phyloP scores from a whole-genome alignment of 2,113 vertebrate genomes.

The Arothron firmamentum region DNA sequence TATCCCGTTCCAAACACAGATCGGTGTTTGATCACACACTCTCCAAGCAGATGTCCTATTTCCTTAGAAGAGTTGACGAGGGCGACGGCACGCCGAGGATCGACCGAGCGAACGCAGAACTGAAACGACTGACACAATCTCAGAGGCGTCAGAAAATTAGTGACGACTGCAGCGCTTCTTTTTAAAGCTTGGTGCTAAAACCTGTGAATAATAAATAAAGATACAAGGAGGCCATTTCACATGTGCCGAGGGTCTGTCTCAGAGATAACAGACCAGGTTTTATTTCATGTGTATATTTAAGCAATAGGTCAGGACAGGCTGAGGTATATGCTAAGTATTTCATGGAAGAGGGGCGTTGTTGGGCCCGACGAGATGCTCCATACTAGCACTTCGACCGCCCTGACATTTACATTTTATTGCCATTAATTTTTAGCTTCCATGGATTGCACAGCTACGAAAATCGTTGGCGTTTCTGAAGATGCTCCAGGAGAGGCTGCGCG shows the following conservation, averaged over 20 bases:
- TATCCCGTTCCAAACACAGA: slow-evolving; percentile 26
- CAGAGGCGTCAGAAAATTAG: not conserved
- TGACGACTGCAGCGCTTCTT: not conserved
- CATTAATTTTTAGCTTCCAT: no score
- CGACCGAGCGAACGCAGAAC: slow-evolving; percentile 18
- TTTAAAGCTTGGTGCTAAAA: slow-evolving; percentile 7
- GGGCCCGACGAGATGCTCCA: no score
- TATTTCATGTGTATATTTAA: no score
- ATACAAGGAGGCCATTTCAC: not conserved
- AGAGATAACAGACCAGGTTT: not conserved
- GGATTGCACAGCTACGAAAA: no score
- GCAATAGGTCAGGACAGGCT: no score
- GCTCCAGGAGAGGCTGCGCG: no score
- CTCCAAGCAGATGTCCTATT: slow-evolving; percentile 37
- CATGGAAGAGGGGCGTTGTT: no score
- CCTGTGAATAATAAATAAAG: slow-evolving; percentile 16
- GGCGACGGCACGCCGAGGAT: slow-evolving; percentile 15
- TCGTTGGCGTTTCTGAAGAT: no score
- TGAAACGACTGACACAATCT: slow-evolving; percentile 13
- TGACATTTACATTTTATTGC: no score
- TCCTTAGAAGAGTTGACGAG: slow-evolving; percentile 20
- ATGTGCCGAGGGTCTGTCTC: not conserved
- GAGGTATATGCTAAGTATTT: no score
- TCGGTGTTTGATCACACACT: slow-evolving; percentile 38
- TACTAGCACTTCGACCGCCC: no score